Conservation (phyloP, 1,140 invertebrate species). For the Solenopsis invicta region DNA sequence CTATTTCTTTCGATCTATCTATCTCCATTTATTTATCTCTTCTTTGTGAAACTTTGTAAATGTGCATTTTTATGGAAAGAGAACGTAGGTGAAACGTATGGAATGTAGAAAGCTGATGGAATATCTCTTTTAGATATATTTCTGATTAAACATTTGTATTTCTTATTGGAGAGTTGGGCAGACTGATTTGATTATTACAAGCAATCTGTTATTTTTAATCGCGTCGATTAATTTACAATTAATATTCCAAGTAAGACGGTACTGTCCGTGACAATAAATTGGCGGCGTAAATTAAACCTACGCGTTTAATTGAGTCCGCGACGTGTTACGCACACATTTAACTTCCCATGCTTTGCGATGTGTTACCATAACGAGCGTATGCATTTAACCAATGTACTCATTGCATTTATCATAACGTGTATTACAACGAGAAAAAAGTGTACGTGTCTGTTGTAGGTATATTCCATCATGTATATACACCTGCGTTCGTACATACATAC, state of each 20-base stretch:
- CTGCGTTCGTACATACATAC: background rate
- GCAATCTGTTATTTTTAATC: background rate
- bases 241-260: background rate
- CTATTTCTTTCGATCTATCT: background rate
- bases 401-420: constrained; percentile 15
- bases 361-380: constrained; percentile 43
- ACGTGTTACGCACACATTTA: background rate
- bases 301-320: constrained; percentile 7
- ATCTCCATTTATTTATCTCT: constrained; percentile 1
- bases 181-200: background rate
- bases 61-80: background rate
- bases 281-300: constrained; percentile 15
- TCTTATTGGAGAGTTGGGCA: background rate
- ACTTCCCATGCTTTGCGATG: constrained; percentile 8
- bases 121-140: background rate
- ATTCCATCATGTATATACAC: background rate
- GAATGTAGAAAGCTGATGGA: background rate
- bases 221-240: constrained; percentile 24
- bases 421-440: constrained; percentile 3
- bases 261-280: constrained; percentile 35
- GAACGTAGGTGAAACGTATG: background rate
- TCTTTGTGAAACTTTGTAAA: background rate
- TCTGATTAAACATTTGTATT: background rate
- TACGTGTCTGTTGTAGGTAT: background rate
- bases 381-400: background rate